Conservation (phyloP, 30 jellyfish, hydroid and myxozoan genomes). For the Turritopsis dohrnii region DNA sequence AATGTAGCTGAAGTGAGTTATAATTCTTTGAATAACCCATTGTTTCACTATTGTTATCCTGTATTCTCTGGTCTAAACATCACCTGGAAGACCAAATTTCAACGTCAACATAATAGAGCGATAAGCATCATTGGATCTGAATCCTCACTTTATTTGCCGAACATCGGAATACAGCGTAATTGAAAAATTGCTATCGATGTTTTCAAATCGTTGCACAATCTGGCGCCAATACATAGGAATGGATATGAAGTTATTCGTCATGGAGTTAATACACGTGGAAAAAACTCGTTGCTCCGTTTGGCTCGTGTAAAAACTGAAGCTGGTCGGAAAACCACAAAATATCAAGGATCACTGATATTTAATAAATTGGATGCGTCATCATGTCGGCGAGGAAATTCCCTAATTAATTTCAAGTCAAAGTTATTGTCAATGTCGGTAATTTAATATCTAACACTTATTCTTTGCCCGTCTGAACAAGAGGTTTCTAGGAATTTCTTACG, state of each 20-base stretch:
- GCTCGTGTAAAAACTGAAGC: background rate
- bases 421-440: too few relatives aligned
- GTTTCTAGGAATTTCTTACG: too few relatives aligned
- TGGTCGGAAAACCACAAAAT: background rate
- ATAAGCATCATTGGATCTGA: slow-evolving; percentile 37
- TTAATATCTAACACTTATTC: too few relatives aligned
- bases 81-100: slow-evolving; percentile 41
- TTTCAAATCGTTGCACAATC: slow-evolving; percentile 47
- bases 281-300: slow-evolving; percentile 10
- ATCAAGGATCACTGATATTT: too few relatives aligned
- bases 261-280: slow-evolving; percentile 33
- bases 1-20: slow-evolving; percentile 34
- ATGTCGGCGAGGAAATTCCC: too few relatives aligned
- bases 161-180: slow-evolving; percentile 46
- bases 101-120: slow-evolving; percentile 50
- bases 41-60: slow-evolving; percentile 51
- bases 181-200: slow-evolving; percentile 44
- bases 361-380: too few relatives aligned
- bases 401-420: too few relatives aligned
- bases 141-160: slow-evolving; percentile 47
- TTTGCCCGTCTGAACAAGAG: too few relatives aligned
- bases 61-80: slow-evolving; percentile 44
- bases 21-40: slow-evolving; percentile 44
- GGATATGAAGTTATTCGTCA: slow-evolving; percentile 26
- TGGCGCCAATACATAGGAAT: slow-evolving; percentile 10